Evolutionary conservation across 2,888 invertebrate species (phyloP), one percentile per base, ranked within the genome.

Genomic region (Acholoe squamosa): DNA sequence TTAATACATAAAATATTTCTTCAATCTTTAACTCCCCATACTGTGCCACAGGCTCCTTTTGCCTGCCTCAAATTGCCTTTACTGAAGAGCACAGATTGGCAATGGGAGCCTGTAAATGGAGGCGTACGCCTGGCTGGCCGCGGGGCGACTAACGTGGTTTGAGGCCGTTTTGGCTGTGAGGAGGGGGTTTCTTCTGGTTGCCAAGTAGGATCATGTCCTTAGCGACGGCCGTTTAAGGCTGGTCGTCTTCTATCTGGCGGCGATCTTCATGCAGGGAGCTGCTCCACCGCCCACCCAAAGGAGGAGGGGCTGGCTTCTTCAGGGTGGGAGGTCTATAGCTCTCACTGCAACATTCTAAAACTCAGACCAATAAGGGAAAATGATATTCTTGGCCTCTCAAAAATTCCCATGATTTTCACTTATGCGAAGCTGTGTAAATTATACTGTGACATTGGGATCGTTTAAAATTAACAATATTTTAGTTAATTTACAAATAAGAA

Each of bases 151-250:
- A 71, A 71, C 71, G 25, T 71, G 71, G 71, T 71, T 71, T 28
- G 71, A 71, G 71, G 28, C 71, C 71, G 31, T 71, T 71, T 71
- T 71, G 71, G 28, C 31, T 71, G 28, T n/a, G 71, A n/a, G 31
- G 71, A 71, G 28, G 28, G 71, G n/a, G 71, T 71, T 71, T 71
- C 71, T 71, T 71, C 71, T 71, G 84, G 84, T 51, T 84, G 84
- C 84, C 84, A 84, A 51, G 51, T 51, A 84, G 84, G 84, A 84
- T 84, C 84, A 84, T 84, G 84, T 84, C 51, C 84, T 51, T 84
- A 43, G 51, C 43, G 51, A 43, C 43, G 34, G 84, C 25, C 51
- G 51, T 84, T 84, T 51, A 84, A 51, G 84, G 84, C 84, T 16
- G 84, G 84, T 22, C 43, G 51, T 84, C 84, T 43, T 51, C 43